phyloP scores from a whole-genome alignment of 2,888 invertebrate genomes.

The Calameuta pallipes region DNA sequence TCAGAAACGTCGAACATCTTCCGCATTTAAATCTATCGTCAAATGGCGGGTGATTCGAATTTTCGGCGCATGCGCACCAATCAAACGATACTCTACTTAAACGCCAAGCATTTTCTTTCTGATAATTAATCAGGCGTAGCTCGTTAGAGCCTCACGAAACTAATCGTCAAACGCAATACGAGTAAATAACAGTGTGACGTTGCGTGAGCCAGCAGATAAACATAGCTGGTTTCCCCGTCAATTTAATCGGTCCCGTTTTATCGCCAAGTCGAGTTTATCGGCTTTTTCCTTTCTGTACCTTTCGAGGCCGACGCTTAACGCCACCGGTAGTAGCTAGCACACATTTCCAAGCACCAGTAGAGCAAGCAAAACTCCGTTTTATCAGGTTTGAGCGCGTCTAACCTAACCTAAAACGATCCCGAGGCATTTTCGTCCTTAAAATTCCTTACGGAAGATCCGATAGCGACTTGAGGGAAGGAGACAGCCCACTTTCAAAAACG shows the following conservation, averaged over 20 bases:
- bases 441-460: neutral
- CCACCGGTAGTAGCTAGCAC: neutral
- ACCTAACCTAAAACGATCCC: neutral
- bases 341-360: neutral
- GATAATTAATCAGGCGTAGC: no score
- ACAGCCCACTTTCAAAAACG: neutral
- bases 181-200: neutral
- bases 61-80: neutral
- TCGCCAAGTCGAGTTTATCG: neutral
- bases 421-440: neutral
- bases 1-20: neutral
- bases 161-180: neutral
- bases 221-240: neutral
- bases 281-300: neutral
- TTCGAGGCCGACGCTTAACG: neutral
- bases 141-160: neutral
- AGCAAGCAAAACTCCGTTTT: neutral
- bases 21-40: neutral
- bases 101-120: neutral
- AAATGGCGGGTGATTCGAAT: neutral
- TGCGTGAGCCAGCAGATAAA: neutral
- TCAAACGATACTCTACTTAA: neutral
- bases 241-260: neutral
- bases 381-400: neutral
- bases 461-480: neutral